Percentiles rank a stretch among this genome's conserved stretches.
These are phyloP conservation scores for Drosophila austrosaltans DNA, from an alignment of 2,888 invertebrate genomes.

Conservation along the genomic window DNA sequence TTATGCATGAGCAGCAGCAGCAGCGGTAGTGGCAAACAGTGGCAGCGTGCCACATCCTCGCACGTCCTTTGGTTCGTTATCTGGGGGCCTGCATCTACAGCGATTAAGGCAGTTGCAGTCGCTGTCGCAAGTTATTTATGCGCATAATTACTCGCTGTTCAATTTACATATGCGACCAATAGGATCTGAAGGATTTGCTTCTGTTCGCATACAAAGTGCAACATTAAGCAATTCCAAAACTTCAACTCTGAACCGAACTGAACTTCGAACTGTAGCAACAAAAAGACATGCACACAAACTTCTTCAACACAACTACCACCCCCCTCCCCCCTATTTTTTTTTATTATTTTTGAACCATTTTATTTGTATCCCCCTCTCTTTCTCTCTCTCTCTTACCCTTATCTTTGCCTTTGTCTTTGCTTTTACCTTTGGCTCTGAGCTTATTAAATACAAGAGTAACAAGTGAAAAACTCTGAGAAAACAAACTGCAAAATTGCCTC, in stretches of 20 bases:
- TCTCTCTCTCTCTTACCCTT: neutral
- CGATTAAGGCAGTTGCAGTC: slow-evolving; percentile 55
- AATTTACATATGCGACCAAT: slow-evolving; percentile 68
- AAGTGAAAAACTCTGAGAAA: slow-evolving; percentile 48
- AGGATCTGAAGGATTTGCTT: slow-evolving; percentile 56
- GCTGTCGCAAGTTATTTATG: slow-evolving; percentile 61
- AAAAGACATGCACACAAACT: no score
- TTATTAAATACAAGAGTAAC: slow-evolving; percentile 51
- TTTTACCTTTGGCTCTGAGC: slow-evolving; percentile 29
- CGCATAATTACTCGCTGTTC: slow-evolving; percentile 67
- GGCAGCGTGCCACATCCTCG: slow-evolving; percentile 34
- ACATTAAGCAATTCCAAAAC: slow-evolving; percentile 46
- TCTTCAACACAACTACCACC: slow-evolving; percentile 21
- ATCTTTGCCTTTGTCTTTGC: slow-evolving; percentile 10
- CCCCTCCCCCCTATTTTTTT: neutral
- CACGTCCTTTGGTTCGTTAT: slow-evolving; percentile 23
- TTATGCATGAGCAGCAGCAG: slow-evolving; percentile 65
- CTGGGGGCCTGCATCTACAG: slow-evolving; percentile 41
- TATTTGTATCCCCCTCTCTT: no score
- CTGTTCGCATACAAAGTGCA: slow-evolving; percentile 55
- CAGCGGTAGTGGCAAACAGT: slow-evolving; percentile 33
- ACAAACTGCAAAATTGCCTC: slow-evolving; percentile 64
- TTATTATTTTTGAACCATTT: neutral
- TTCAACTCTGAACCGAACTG: neutral
- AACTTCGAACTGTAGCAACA: no score